Conservation (phyloP, 2,113 vertebrate species). For the Myotis yumanensis region DNA sequence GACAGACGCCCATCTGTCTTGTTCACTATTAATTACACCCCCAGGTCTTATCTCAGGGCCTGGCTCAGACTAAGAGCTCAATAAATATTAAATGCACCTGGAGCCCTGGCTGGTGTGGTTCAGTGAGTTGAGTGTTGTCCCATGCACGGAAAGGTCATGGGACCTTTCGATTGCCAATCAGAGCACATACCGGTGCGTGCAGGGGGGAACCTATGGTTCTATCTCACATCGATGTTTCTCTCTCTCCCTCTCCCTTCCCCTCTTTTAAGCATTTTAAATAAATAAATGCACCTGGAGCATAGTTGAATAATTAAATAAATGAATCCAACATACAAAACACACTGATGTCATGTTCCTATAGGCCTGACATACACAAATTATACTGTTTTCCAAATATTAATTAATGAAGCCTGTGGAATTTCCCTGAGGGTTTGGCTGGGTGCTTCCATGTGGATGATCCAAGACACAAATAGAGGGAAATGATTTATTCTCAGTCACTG, state of each 20-base stretch:
- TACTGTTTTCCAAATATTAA: slow-evolving; percentile 64
- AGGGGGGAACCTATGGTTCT: background rate
- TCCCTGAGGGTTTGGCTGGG: background rate
- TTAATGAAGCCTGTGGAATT: slow-evolving; percentile 57
- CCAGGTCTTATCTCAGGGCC: background rate
- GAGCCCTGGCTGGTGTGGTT: background rate
- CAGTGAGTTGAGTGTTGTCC: background rate
- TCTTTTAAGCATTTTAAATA: background rate
- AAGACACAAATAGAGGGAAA: slow-evolving; percentile 63
- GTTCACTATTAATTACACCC: background rate
- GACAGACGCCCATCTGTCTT: background rate
- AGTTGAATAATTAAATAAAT: slow-evolving; percentile 39
- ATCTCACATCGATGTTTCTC: background rate
- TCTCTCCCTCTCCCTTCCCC: background rate
- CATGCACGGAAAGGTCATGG: background rate
- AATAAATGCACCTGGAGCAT: background rate
- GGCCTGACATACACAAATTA: background rate
- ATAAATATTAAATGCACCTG: background rate
- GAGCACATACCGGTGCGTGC: too few species aligned
- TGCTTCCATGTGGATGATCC: slow-evolving; percentile 19
- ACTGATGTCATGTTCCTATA: slow-evolving; percentile 33
- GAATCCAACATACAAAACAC: slow-evolving; percentile 14
- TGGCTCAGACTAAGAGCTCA: background rate
- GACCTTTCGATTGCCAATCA: background rate
- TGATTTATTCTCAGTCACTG: slow-evolving; percentile 65